Evolutionary conservation across 2,888 invertebrate species (phyloP).

Genomic region (Amiota communis): DNA sequence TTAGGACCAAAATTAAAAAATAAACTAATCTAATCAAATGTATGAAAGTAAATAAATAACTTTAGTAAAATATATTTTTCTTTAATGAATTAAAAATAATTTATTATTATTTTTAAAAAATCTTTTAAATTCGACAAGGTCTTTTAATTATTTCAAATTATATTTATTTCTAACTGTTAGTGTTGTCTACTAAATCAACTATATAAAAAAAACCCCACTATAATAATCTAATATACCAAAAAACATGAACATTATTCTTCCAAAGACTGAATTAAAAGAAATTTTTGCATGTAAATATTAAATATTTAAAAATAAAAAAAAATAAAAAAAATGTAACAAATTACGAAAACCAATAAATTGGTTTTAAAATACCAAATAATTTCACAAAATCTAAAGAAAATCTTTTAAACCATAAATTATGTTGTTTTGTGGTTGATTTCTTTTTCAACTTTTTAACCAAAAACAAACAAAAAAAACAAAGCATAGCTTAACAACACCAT

Average conservation of each 20-base stretch:
- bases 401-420: slow-evolving; percentile 22
- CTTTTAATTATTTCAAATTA: too few relatives aligned
- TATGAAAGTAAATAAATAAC: too few relatives aligned
- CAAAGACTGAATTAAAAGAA: slow-evolving; percentile 69
- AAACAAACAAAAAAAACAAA: slow-evolving; percentile 9
- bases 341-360: slow-evolving; percentile 32
- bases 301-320: slow-evolving; percentile 33
- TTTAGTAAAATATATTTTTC: too few relatives aligned
- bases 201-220: not conserved
- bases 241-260: slow-evolving; percentile 69
- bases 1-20: not conserved
- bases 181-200: not conserved
- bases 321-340: slow-evolving; percentile 36
- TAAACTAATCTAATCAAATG: too few relatives aligned
- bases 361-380: slow-evolving; percentile 34
- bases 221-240: slow-evolving; percentile 4
- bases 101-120: too few relatives aligned
- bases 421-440: slow-evolving; percentile 17
- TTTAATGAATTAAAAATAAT: too few relatives aligned
- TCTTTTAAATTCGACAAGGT: too few relatives aligned
- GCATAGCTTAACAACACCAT: too few relatives aligned
- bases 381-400: slow-evolving; percentile 37
- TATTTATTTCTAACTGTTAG: too few relatives aligned
- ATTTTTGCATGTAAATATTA: slow-evolving; percentile 66
- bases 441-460: slow-evolving; percentile 7